These are phyloP conservation scores for Gallinago undulata DNA, from an alignment of 2,113 vertebrate species.

Conservation along the genomic window DNA sequence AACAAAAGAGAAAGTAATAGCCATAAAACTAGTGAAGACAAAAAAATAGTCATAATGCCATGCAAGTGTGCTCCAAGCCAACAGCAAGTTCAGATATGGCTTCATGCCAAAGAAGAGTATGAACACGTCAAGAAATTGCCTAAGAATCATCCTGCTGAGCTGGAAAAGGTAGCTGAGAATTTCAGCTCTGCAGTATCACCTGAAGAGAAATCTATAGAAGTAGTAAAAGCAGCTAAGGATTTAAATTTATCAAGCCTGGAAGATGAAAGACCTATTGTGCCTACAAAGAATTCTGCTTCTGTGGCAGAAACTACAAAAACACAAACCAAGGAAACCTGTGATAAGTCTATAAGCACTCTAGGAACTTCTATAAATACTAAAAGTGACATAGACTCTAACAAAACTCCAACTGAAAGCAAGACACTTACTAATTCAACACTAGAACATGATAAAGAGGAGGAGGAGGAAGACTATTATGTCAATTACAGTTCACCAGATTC, in stretches of 20 bases:
- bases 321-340: conserved; percentile 63
- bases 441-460: conserved; percentile 63
- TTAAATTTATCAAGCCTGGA: conserved; percentile 48
- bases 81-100: conserved; percentile 89
- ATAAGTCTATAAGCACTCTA: conserved; percentile 64
- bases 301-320: conserved; percentile 48
- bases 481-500: conserved; percentile 80
- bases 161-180: conserved; percentile 57
- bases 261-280: conserved; percentile 66
- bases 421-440: conserved; percentile 27
- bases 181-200: conserved; percentile 19
- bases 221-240: conserved; percentile 60
- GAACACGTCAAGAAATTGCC: conserved; percentile 82
- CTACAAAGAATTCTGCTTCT: conserved; percentile 61
- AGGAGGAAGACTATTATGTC: conserved; percentile 65
- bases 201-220: conserved; percentile 63
- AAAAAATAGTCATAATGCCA: conserved; percentile 92
- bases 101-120: conserved; percentile 92
- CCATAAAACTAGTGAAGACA: conserved; percentile 78
- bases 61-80: conserved; percentile 92
- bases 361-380: conserved; percentile 44
- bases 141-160: conserved; percentile 61
- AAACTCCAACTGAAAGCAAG: conserved; percentile 52
- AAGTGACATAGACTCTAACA: conserved; percentile 20
- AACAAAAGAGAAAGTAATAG: conserved; percentile 66